Evolutionary conservation across 2,113 vertebrate genomes (phyloP).

Genomic region (Pungitius pungitius): DNA sequence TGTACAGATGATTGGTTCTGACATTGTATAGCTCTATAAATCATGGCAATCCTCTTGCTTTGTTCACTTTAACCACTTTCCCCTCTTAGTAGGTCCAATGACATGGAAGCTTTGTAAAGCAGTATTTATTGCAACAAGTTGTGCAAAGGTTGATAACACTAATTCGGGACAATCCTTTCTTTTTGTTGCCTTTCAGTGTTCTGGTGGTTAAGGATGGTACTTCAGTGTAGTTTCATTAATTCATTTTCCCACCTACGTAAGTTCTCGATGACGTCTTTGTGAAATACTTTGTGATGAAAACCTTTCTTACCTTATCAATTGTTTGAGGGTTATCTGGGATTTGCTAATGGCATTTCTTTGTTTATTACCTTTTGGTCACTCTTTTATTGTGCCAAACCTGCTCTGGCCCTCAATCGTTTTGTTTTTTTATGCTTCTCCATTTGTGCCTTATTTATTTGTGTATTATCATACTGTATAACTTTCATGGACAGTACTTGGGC

Average conservation of each 20-base stretch:
- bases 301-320: slow-evolving; percentile 30
- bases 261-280: slow-evolving; percentile 28
- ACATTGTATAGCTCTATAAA: slow-evolving; percentile 45
- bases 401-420: slow-evolving; percentile 1
- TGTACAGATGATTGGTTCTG: slow-evolving; percentile 47
- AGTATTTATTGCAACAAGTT: slow-evolving; percentile 66
- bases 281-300: slow-evolving; percentile 25
- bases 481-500: slow-evolving; percentile 48
- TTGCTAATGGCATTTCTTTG: slow-evolving; percentile 20
- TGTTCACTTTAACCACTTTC: slow-evolving; percentile 63
- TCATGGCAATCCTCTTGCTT: slow-evolving; percentile 46
- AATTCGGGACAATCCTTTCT: slow-evolving; percentile 31
- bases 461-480: slow-evolving; percentile 58
- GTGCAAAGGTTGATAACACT: slow-evolving; percentile 65
- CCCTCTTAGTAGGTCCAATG: slow-evolving; percentile 32
- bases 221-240: slow-evolving; percentile 35
- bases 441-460: slow-evolving; percentile 81
- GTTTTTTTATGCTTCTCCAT: slow-evolving; percentile 65
- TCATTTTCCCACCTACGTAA: slow-evolving; percentile 16
- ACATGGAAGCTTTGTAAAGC: slow-evolving; percentile 38
- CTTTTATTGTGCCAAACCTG: slow-evolving; percentile 71
- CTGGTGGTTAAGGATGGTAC: slow-evolving; percentile 35
- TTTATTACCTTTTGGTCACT: slow-evolving; percentile 40
- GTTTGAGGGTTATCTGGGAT: slow-evolving; percentile 31
- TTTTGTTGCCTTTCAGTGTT: slow-evolving; percentile 51